Conservation (phyloP, 1,140 invertebrate genomes). For the Calliphora vicina region DNA sequence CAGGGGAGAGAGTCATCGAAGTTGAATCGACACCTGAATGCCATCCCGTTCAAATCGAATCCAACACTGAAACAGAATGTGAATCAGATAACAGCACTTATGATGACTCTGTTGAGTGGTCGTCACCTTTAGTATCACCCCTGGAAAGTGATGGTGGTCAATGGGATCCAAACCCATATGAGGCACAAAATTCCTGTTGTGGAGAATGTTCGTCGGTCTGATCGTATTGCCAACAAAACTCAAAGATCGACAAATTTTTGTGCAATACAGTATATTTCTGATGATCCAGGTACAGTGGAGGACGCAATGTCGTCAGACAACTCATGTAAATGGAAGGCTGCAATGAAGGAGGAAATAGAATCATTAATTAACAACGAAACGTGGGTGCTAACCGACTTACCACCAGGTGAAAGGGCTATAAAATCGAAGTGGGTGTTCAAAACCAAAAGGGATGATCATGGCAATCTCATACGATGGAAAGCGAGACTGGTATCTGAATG, state of each 20-base stretch:
- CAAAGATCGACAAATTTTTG: not conserved
- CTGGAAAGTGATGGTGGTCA: too few relatives aligned
- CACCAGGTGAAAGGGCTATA: not conserved
- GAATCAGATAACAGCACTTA: not conserved
- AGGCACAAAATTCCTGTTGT: not conserved
- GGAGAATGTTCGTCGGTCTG: not conserved
- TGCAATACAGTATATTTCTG: not conserved
- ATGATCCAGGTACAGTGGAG: not conserved
- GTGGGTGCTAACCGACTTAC: not conserved
- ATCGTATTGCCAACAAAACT: not conserved
- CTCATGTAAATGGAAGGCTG: constrained; percentile 5
- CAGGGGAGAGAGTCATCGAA: not conserved
- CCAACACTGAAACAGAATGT: not conserved
- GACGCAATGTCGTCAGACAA: not conserved
- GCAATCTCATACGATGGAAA: constrained; percentile 43
- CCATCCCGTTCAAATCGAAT: not conserved
- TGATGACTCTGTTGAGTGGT: too few relatives aligned
- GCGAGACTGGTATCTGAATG: constrained; percentile 59
- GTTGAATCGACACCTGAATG: not conserved
- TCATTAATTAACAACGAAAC: not conserved
- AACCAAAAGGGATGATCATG: constrained; percentile 3
- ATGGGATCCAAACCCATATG: too few relatives aligned
- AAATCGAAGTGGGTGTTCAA: constrained; percentile 10
- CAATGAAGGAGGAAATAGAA: constrained; percentile 18
- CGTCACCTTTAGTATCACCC: too few relatives aligned